Percentiles rank a stretch among this genome's conserved stretches.
Conservation (phyloP, 2,797 vertebrate genomes). For the Esox lucius region DNA sequence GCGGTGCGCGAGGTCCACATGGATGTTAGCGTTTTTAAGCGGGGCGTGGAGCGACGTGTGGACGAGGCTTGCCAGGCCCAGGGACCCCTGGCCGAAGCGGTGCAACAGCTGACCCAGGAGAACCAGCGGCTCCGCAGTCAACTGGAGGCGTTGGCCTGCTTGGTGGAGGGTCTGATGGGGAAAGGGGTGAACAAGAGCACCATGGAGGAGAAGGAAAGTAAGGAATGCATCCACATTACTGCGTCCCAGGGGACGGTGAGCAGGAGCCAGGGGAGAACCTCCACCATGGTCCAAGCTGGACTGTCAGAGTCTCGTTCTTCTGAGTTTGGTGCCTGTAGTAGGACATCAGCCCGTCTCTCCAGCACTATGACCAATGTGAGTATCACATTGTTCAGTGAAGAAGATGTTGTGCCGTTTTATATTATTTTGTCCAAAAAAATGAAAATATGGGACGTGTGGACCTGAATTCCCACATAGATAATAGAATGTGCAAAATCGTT, state of each 20-base stretch:
- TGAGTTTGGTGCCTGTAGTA: not conserved
- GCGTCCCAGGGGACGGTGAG: not conserved
- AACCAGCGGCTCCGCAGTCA: slow-evolving; percentile 82
- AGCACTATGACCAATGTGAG: slow-evolving; percentile 70
- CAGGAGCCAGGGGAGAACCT: not conserved
- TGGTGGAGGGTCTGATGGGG: slow-evolving; percentile 80
- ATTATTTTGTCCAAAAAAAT: not conserved
- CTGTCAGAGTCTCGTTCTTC: not conserved
- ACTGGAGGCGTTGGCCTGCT: slow-evolving; percentile 78
- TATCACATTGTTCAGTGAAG: not conserved
- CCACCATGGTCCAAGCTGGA: slow-evolving; percentile 5
- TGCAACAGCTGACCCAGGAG: slow-evolving; percentile 85
- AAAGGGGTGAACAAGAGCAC: slow-evolving; percentile 14
- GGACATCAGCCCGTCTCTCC: slow-evolving; percentile 50
- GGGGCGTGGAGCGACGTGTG: slow-evolving; percentile 81
- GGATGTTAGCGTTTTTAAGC: slow-evolving; percentile 85
- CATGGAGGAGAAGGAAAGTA: not conserved
- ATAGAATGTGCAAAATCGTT: too few relatives aligned
- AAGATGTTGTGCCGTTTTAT: not conserved
- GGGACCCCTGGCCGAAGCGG: slow-evolving; percentile 76
- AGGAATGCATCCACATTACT: not conserved
- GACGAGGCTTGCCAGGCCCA: slow-evolving; percentile 79
- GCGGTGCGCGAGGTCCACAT: slow-evolving; percentile 83
- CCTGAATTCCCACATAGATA: too few relatives aligned
- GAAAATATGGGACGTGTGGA: not conserved